Conservation (phyloP, 2,113 vertebrate species). For the Neogale vison region DNA sequence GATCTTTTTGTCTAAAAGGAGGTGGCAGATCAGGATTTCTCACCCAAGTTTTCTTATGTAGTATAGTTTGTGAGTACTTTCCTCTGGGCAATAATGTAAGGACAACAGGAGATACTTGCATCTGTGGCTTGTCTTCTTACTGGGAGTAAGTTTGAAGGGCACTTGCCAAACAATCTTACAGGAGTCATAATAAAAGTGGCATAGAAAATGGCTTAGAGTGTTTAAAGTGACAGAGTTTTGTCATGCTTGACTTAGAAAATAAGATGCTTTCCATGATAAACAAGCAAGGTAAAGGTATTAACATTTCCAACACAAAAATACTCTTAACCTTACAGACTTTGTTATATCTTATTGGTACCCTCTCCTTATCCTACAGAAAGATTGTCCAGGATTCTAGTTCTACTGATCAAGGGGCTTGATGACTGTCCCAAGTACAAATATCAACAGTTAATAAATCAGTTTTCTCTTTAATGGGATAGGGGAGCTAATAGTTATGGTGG, state of each 20-base stretch:
- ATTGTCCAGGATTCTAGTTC: background rate
- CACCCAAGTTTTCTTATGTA: background rate
- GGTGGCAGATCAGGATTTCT: background rate
- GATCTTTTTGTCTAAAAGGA: background rate
- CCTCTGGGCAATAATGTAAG: background rate
- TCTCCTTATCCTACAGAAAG: background rate
- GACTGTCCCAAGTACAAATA: background rate
- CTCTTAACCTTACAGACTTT: background rate
- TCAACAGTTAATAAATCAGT: background rate
- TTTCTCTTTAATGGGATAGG: background rate
- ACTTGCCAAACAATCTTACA: background rate
- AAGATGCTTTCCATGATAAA: background rate
- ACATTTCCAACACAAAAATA: background rate
- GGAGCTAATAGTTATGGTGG: background rate
- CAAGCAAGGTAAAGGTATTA: background rate
- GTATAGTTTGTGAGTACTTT: background rate
- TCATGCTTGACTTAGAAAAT: background rate
- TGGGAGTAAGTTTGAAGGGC: background rate
- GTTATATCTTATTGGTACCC: background rate
- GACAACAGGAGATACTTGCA: background rate
- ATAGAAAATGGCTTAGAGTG: background rate
- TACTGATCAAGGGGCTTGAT: background rate
- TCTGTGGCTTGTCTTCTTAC: background rate
- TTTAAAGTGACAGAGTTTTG: background rate
- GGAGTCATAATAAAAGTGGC: background rate